phyloP scores from a whole-genome alignment of 1,140 invertebrate genomes.

The Psix sp. region DNA sequence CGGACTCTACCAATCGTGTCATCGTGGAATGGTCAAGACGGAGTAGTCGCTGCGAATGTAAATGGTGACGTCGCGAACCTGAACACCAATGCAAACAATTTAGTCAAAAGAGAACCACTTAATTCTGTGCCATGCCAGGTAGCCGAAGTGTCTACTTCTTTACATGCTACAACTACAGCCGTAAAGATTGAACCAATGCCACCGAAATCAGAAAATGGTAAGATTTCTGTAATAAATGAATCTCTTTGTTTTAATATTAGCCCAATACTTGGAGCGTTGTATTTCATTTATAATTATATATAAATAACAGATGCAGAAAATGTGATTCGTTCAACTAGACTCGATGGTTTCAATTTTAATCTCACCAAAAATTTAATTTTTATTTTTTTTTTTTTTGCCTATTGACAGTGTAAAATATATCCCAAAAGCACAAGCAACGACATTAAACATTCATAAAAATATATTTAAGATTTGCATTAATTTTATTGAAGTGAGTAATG shows the following conservation, averaged over 20 bases:
- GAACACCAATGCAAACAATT: constrained; percentile 56
- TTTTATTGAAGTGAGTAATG: no score
- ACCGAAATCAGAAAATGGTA: constrained; percentile 72
- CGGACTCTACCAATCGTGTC: constrained; percentile 71
- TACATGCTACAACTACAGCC: constrained; percentile 75
- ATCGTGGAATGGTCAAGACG: constrained; percentile 70
- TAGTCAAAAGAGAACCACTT: constrained; percentile 80
- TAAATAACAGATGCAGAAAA: no score
- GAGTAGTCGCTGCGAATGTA: constrained; percentile 35
- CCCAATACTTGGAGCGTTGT: no score
- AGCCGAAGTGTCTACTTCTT: constrained; percentile 81
- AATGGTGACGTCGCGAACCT: constrained; percentile 45
- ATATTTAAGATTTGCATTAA: no score
- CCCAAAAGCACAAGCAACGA: no score
- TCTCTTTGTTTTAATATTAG: not conserved
- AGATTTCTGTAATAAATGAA: constrained; percentile 33
- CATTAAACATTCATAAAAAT: no score
- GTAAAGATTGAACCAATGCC: constrained; percentile 73
- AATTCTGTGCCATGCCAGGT: constrained; percentile 79
- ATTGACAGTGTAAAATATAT: no score
- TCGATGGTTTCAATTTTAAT: no score
- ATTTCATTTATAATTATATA: no score
- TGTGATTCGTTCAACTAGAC: no score
- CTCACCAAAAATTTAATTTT: no score
- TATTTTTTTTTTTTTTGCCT: no score